These are phyloP conservation scores for Tachyglossus aculeatus DNA, from an alignment of 2,797 vertebrate genomes.

Conservation along the genomic window DNA sequence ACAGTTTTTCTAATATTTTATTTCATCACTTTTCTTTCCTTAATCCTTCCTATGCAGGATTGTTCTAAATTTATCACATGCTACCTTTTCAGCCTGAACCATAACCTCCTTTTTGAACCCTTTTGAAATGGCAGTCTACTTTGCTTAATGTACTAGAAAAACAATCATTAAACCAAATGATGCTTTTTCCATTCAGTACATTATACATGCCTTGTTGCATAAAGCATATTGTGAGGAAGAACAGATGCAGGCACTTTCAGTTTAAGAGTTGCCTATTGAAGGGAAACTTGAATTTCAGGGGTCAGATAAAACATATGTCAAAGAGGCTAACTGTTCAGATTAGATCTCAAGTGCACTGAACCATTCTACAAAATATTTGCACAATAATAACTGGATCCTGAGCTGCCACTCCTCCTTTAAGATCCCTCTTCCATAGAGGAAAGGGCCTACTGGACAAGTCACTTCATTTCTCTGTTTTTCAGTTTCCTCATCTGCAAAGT, in stretches of 20 bases:
- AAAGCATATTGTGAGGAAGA: constrained; percentile 56
- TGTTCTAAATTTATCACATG: constrained; percentile 1
- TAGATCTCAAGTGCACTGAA: constrained; percentile 23
- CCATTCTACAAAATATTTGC: background rate
- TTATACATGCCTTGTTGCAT: constrained; percentile 33
- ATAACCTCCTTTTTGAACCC: too few relatives aligned
- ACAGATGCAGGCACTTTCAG: constrained; percentile 57
- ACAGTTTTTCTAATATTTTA: too few relatives aligned
- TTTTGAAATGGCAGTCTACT: too few relatives aligned
- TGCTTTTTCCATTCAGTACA: constrained; percentile 29
- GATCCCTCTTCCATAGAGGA: background rate
- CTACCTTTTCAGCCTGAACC: too few relatives aligned
- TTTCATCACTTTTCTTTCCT: too few relatives aligned
- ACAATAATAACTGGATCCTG: too few relatives aligned
- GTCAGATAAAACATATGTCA: constrained; percentile 10
- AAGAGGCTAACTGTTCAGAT: constrained; percentile 36
- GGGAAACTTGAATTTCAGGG: constrained; percentile 50
- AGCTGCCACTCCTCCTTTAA: background rate
- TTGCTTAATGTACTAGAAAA: background rate
- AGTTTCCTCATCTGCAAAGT: too few relatives aligned
- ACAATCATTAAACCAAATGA: background rate
- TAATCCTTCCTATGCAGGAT: background rate
- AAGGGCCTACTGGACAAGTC: too few relatives aligned
- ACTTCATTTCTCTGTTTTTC: too few relatives aligned
- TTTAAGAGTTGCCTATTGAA: constrained; percentile 27